Evolutionary conservation across 1,140 invertebrate genomes (phyloP).

Genomic region (Metaphire vulgaris): DNA sequence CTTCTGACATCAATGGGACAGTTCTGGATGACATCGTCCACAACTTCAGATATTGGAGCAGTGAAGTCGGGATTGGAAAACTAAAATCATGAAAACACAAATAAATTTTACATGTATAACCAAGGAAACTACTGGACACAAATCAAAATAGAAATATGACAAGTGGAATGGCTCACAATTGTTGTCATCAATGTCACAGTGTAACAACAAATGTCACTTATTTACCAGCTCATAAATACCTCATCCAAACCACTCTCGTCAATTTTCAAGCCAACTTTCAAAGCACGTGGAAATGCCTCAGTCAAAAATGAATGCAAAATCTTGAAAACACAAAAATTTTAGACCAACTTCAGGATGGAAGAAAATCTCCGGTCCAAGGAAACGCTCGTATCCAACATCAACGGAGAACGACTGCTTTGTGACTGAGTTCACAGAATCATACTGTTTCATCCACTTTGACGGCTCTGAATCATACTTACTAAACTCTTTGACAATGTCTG

Average conservation of each 20-base stretch:
- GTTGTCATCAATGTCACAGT: too few species aligned
- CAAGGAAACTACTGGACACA: too few species aligned
- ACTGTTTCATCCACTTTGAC: constrained; percentile 89
- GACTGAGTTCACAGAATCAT: constrained; percentile 83
- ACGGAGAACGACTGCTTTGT: constrained; percentile 89
- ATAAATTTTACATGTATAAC: too few species aligned
- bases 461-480: constrained; percentile 95
- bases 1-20: constrained; percentile 98
- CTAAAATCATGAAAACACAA: too few species aligned
- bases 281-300: too few species aligned
- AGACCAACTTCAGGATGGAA: constrained; percentile 97
- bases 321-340: too few species aligned
- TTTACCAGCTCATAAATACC: constrained; percentile 23
- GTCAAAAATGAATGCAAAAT: constrained; percentile 23
- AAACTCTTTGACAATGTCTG: constrained; percentile 99
- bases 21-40: constrained; percentile 98
- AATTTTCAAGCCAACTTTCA: too few species aligned
- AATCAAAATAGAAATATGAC: too few species aligned
- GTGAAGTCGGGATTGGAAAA: constrained; percentile 99
- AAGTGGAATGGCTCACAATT: too few species aligned
- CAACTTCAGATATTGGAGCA: constrained; percentile 90
- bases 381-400: constrained; percentile 98
- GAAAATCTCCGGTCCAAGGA: constrained; percentile 98
- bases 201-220: too few species aligned
- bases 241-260: background rate